Conservation (phyloP, 92 coral and sea anemone species). For the Umimayanthus kanabou region DNA sequence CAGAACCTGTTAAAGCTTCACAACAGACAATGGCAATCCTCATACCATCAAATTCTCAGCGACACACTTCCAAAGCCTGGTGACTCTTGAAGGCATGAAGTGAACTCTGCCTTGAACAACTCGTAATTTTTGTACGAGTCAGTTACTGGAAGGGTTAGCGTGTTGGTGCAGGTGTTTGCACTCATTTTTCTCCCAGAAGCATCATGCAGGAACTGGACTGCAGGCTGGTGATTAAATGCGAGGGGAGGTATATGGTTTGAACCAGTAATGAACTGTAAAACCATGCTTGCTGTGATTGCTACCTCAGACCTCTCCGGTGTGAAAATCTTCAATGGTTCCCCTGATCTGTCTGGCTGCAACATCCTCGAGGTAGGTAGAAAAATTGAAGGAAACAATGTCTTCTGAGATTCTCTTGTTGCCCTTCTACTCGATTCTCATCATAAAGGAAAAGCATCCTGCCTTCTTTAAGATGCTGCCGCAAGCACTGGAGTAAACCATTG, state of each 20-base stretch:
- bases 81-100: conserved; percentile 48
- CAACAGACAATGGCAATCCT: background rate
- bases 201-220: conserved; percentile 48
- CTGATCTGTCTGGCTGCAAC: conserved; percentile 42
- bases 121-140: conserved; percentile 32
- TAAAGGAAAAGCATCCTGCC: conserved; percentile 56
- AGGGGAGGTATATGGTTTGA: conserved; percentile 51
- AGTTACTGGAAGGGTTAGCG: conserved; percentile 31
- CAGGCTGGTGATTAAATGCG: conserved; percentile 47
- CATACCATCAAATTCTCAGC: background rate
- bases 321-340: conserved; percentile 55
- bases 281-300: conserved; percentile 47
- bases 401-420: conserved; percentile 51
- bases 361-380: conserved; percentile 51
- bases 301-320: conserved; percentile 51
- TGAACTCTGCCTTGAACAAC: conserved; percentile 51
- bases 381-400: conserved; percentile 56
- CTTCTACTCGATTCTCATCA: conserved; percentile 45
- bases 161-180: conserved; percentile 19
- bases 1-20: background rate
- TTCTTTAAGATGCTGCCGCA: conserved; percentile 56
- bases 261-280: conserved; percentile 59
- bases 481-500: conserved; percentile 45
- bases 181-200: conserved; percentile 50
- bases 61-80: conserved; percentile 62